phyloP scores from a whole-genome alignment of 2,888 invertebrate genomes.

The Orthonevra nobilis region DNA sequence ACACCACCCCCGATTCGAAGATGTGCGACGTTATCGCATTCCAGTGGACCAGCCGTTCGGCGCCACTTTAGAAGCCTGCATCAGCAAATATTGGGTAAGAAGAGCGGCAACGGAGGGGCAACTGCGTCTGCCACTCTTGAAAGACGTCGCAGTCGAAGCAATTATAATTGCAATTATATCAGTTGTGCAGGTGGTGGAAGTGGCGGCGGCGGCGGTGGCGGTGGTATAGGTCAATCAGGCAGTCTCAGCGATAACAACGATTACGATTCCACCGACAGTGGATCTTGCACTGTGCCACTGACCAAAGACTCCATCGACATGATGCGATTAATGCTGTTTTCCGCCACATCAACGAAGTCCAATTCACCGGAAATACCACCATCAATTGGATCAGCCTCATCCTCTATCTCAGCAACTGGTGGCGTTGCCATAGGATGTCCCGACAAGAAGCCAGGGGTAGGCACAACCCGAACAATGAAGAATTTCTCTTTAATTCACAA shows the following conservation, averaged over 20 bases:
- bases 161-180: slow-evolving; percentile 66
- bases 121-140: slow-evolving; percentile 43
- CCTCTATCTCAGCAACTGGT: slow-evolving; percentile 71
- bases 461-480: slow-evolving; percentile 33
- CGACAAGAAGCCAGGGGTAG: slow-evolving; percentile 5
- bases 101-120: slow-evolving; percentile 29
- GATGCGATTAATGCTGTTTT: slow-evolving; percentile 77
- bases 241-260: slow-evolving; percentile 71
- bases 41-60: slow-evolving; percentile 61
- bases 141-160: slow-evolving; percentile 67
- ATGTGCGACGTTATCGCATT: slow-evolving; percentile 78
- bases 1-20: slow-evolving; percentile 78
- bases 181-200: slow-evolving; percentile 63
- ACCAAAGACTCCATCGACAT: slow-evolving; percentile 77
- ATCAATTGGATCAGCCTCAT: slow-evolving; percentile 64
- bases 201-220: no score
- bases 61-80: slow-evolving; percentile 78
- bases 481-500: slow-evolving; percentile 54
- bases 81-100: slow-evolving; percentile 75
- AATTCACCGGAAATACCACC: slow-evolving; percentile 58
- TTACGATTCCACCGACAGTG: slow-evolving; percentile 76
- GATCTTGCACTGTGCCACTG: slow-evolving; percentile 78
- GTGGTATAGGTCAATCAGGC: slow-evolving; percentile 73
- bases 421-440: slow-evolving; percentile 24
- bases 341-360: slow-evolving; percentile 77